These are phyloP conservation scores for Phainopepla nitens DNA, from an alignment of 2,113 vertebrate species.

Conservation along the genomic window DNA sequence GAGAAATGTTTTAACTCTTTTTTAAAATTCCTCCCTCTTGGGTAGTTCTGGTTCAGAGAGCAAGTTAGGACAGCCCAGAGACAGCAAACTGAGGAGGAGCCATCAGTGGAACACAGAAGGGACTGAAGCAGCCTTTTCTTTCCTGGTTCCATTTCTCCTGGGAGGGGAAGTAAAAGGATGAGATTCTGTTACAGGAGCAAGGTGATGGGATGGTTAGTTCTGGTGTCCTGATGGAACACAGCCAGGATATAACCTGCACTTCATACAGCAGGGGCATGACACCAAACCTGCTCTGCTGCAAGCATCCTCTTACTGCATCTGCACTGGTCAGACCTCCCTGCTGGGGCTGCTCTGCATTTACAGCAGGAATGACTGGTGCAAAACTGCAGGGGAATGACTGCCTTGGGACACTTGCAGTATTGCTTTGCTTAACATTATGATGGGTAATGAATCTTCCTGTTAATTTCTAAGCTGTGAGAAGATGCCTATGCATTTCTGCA, in stretches of 20 bases:
- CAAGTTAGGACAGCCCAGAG: not conserved
- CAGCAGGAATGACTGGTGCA: not conserved
- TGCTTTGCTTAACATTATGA: not conserved
- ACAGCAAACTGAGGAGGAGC: not conserved
- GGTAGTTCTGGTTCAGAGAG: not conserved
- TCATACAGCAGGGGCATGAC: fast-evolving
- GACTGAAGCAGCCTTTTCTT: not conserved
- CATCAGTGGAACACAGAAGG: not conserved
- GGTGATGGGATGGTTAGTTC: fast-evolving
- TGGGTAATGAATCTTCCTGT: not conserved
- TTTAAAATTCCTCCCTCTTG: not conserved
- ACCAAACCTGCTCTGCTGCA: not conserved
- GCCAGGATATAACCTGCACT: not conserved
- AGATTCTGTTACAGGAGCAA: not conserved
- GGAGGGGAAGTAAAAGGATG: not conserved
- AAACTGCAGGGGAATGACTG: not conserved
- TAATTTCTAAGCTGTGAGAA: not conserved
- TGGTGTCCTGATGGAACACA: not conserved
- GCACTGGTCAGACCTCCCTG: not conserved
- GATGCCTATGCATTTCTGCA: not conserved
- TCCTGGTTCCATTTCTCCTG: not conserved
- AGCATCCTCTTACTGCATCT: not conserved
- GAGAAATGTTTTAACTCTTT: not conserved
- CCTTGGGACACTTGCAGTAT: not conserved
- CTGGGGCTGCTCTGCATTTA: not conserved